Base-by-base conservation (phyloP, 1,140 invertebrate species). In the Eufriesea mexicana region DNA sequence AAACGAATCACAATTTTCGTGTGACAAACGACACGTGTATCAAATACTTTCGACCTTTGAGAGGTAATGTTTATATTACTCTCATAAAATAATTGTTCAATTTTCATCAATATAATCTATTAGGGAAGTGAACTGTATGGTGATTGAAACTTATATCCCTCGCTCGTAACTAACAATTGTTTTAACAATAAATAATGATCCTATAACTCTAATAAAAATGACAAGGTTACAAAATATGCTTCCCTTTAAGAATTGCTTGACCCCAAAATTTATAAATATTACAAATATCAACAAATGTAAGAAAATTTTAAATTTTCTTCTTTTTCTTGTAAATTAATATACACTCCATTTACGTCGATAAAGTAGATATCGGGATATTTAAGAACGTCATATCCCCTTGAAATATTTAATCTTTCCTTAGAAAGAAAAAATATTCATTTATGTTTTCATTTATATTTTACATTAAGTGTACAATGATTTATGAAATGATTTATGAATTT, bases 71-170 rank as follows among this genome's bases (percentile, higher is more conserved):
- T 55, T 73, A 55, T 75, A 64, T 49, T 35, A 25, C 25, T 51
- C 20, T 76, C 35, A 76, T 64, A 35, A 76, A 64, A 67, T 78
- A 78, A 67, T 78, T 78, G 62, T 78, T 67, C 49, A 68, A 68
- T 51, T 78, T 67, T 67, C 49, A 55, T 51, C 20, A n/a, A 66
- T 66, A 45, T 49, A 49, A 8, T 47, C 18, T 49, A 16, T 10
- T 49, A 61, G 57, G 35, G 35, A 74, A 70, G 45, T 71, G 68
- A 68, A 68, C 28, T 54, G 47, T 18, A 54, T 5, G n/a, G 25
- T 28, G 35, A 71, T 71, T 73, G 28, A 73, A 73, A n/a, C 12
- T 55, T n/a, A 73, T 9, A 57, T 57, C 28, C n/a, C 25, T 71
- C 45, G 23, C 25, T 51, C 49, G 1, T 47, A 47, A 18, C 23